These are phyloP conservation scores for Siderastrea siderea DNA, from an alignment of 92 coral and sea anemone genomes.

Conservation along the genomic window DNA sequence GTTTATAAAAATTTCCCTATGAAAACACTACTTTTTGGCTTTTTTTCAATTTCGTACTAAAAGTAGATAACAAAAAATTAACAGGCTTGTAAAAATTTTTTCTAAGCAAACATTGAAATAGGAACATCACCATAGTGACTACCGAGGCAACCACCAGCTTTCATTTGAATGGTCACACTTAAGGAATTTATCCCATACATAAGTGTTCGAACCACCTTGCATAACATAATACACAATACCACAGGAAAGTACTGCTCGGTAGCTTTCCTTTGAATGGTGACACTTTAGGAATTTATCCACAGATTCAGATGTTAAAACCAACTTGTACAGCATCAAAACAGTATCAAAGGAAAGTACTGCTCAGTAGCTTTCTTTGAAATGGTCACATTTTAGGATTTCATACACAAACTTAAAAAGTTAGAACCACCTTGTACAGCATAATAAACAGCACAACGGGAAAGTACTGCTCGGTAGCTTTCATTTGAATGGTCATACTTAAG, in stretches of 20 bases:
- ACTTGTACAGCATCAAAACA: background rate
- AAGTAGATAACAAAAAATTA: too few relatives aligned
- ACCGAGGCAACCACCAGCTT: too few relatives aligned
- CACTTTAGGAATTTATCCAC: background rate
- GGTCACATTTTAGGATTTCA: background rate
- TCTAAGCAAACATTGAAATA: too few relatives aligned
- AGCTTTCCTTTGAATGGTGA: background rate
- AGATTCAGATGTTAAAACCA: background rate
- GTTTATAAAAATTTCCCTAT: too few relatives aligned
- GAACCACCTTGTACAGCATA: background rate
- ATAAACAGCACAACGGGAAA: background rate
- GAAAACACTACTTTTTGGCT: too few relatives aligned
- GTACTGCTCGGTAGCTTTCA: background rate
- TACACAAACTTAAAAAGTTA: background rate
- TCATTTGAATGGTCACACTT: too few relatives aligned
- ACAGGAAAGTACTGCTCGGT: background rate
- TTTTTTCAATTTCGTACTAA: too few relatives aligned
- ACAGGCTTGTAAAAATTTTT: too few relatives aligned
- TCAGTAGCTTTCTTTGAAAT: background rate
- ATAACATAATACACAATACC: too few relatives aligned
- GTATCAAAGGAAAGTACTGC: background rate
- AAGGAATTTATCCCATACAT: too few relatives aligned
- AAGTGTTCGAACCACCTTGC: too few relatives aligned
- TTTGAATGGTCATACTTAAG: background rate
- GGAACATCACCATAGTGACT: too few relatives aligned